Conservation (phyloP, 2,888 invertebrate genomes). For the Oxytorus armatus region DNA sequence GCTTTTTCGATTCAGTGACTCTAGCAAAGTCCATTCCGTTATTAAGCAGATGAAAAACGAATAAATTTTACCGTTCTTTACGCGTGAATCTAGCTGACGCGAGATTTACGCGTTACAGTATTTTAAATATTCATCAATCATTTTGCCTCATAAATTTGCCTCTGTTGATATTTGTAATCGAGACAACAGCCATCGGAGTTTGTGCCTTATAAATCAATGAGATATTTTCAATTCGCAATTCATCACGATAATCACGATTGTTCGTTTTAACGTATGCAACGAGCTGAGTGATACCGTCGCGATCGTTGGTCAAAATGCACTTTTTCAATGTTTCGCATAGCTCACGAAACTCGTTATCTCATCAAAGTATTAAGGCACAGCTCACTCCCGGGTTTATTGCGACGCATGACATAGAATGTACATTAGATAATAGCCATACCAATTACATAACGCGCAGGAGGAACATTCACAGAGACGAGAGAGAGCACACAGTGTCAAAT, state of each 20-base stretch:
- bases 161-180: too few relatives aligned
- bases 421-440: conserved; percentile 68
- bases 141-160: too few relatives aligned
- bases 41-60: background rate
- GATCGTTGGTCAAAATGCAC: conserved; percentile 36
- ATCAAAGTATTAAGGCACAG: conserved; percentile 70
- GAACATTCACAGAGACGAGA: conserved; percentile 68
- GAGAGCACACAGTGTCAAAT: conserved; percentile 72
- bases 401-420: conserved; percentile 68
- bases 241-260: background rate
- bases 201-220: too few relatives aligned
- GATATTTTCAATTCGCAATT: conserved; percentile 23
- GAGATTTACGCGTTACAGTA: too few relatives aligned
- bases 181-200: too few relatives aligned
- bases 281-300: too few relatives aligned
- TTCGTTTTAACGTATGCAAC: conserved; percentile 1
- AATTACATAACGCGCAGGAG: conserved; percentile 65
- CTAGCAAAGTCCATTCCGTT: too few relatives aligned
- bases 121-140: too few relatives aligned
- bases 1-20: too few relatives aligned
- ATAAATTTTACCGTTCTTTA: too few relatives aligned
- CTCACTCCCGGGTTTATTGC: conserved; percentile 61
- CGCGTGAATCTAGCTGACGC: too few relatives aligned
- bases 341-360: conserved; percentile 58
- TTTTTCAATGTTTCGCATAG: conserved; percentile 58